phyloP scores from a whole-genome alignment of 1,140 invertebrate genomes.

The Procambarus virginalis region DNA sequence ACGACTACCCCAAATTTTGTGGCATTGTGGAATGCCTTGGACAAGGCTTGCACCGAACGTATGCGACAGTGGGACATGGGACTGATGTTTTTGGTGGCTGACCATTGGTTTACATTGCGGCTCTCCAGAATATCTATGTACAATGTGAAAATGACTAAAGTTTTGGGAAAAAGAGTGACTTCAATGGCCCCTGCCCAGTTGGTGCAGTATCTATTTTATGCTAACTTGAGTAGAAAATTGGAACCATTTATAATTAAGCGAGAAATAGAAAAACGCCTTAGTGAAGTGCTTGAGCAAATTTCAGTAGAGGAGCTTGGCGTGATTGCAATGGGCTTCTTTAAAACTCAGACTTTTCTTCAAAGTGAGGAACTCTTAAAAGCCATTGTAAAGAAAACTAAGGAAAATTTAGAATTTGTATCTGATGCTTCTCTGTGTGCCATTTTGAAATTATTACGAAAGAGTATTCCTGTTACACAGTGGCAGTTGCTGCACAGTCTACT shows the following conservation, averaged over 20 bases:
- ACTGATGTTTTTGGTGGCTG: conserved; percentile 67
- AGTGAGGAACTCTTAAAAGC: conserved; percentile 57
- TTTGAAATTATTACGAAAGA: conserved; percentile 66
- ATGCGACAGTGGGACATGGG: conserved; percentile 61
- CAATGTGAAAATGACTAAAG: conserved; percentile 51
- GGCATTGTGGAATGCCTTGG: conserved; percentile 67
- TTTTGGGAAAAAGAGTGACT: conserved; percentile 49
- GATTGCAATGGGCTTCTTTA: conserved; percentile 70
- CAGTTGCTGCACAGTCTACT: conserved; percentile 48
- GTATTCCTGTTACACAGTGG: conserved; percentile 47
- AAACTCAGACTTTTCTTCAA: conserved; percentile 67
- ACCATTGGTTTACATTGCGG: conserved; percentile 68
- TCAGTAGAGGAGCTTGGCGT: conserved; percentile 70
- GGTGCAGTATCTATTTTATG: conserved; percentile 70
- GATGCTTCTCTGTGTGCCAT: conserved; percentile 67
- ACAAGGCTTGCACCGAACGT: conserved; percentile 59
- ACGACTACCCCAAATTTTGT: conserved; percentile 64
- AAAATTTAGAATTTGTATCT: conserved; percentile 59
- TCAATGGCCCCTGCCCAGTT: conserved; percentile 64
- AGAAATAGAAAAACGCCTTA: conserved; percentile 61
- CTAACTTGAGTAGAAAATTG: conserved; percentile 65
- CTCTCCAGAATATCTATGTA: conserved; percentile 61
- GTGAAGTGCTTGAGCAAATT: conserved; percentile 52
- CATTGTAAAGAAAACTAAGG: conserved; percentile 49
- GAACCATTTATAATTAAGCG: conserved; percentile 53